Evolutionary conservation across 2,113 vertebrate species (phyloP).

Genomic region (Ptychochromis oligacanthus): DNA sequence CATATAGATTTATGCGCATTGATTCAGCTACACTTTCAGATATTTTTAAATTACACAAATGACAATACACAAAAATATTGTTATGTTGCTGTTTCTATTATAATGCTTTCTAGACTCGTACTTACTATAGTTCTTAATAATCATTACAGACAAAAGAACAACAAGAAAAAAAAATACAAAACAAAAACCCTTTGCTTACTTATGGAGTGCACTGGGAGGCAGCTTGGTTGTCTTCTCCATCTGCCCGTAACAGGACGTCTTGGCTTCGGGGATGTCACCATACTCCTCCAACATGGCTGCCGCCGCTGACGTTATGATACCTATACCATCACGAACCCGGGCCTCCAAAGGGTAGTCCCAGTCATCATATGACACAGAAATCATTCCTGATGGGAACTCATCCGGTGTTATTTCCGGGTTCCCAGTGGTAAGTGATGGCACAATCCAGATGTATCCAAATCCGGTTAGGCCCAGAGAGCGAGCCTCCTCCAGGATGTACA

Average conservation of each 20-base stretch:
- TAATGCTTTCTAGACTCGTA: not conserved
- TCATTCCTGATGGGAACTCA: constrained; percentile 93
- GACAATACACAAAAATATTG: not conserved
- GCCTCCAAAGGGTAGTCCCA: constrained; percentile 97
- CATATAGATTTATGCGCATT: not conserved
- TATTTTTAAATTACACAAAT: constrained; percentile 3
- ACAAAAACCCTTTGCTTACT: constrained; percentile 83
- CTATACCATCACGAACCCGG: constrained; percentile 90
- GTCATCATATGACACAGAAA: constrained; percentile 94
- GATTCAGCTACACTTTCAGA: not conserved
- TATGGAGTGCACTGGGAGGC: constrained; percentile 90
- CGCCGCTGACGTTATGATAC: constrained; percentile 93
- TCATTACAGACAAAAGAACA: not conserved
- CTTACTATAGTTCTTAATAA: not conserved
- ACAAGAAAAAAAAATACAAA: not conserved
- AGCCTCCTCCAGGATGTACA: constrained; percentile 92
- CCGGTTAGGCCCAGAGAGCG: constrained; percentile 94
- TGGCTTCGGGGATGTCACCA: constrained; percentile 93
- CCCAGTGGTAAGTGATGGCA: constrained; percentile 81
- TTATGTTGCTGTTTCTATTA: not conserved
- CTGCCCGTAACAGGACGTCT: constrained; percentile 89
- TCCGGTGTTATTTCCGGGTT: constrained; percentile 84
- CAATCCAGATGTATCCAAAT: constrained; percentile 97
- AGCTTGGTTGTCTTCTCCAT: constrained; percentile 84
- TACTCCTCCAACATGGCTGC: constrained; percentile 93